A percentile compares a stretch with the other conserved stretches of the same genome.
Evolutionary conservation across 2,888 invertebrate genomes (phyloP).

Genomic region (Andrena minutula): DNA sequence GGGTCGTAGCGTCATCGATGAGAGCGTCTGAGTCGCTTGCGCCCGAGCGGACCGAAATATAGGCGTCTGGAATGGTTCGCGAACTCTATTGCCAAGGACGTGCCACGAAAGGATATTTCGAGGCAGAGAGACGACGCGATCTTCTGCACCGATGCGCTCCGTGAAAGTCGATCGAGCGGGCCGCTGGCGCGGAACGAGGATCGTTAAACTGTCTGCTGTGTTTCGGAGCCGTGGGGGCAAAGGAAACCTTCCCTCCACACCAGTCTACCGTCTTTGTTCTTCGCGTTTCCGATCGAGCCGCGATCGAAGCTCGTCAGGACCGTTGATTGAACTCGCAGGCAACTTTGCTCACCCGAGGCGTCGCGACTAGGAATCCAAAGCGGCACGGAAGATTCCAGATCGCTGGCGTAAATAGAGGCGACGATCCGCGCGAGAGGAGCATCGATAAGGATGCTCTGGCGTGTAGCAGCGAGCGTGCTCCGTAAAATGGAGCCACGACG

Average conservation of each 20-base stretch:
- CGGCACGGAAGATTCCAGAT: background rate
- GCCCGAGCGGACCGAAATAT: conserved; percentile 20
- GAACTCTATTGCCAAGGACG: conserved; percentile 54
- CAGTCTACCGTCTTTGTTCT: background rate
- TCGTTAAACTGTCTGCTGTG: conserved; percentile 31
- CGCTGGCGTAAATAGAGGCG: conserved; percentile 19
- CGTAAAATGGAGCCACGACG: conserved; percentile 54
- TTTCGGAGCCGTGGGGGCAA: conserved; percentile 11
- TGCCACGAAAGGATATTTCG: conserved; percentile 40
- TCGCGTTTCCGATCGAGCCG: background rate
- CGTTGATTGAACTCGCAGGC: background rate
- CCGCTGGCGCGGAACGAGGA: conserved; percentile 47
- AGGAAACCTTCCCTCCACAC: background rate
- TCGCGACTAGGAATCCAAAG: background rate
- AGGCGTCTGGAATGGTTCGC: conserved; percentile 43
- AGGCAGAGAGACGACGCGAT: conserved; percentile 27
- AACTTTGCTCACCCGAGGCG: background rate
- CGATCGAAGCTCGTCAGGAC: background rate
- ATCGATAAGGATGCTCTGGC: conserved; percentile 49
- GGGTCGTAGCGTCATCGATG: conserved; percentile 37
- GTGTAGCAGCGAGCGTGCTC: conserved; percentile 39
- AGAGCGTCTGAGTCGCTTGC: conserved; percentile 22
- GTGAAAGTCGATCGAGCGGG: conserved; percentile 56
- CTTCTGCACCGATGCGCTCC: conserved; percentile 50
- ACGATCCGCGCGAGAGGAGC: conserved; percentile 5